A percentile compares a stretch with the other conserved stretches of the same genome.
Conservation (phyloP, 2,113 vertebrate genomes). For the Rana temporaria region DNA sequence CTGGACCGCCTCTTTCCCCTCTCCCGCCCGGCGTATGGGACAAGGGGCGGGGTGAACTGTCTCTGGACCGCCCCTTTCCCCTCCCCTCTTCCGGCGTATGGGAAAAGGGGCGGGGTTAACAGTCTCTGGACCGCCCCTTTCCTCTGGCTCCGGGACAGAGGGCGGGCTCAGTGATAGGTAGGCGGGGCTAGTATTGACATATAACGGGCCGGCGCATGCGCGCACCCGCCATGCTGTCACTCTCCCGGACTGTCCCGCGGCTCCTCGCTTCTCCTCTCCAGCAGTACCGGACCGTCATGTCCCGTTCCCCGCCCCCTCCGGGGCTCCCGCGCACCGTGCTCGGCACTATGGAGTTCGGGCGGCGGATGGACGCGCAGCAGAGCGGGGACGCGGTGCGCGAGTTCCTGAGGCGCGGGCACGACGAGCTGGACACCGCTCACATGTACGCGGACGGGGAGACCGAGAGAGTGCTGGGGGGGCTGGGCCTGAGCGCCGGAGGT, state of each 20-base stretch:
- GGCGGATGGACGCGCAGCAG: constrained; percentile 73
- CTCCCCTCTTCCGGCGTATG: too few relatives aligned
- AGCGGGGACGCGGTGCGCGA: constrained; percentile 76
- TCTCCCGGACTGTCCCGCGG: neutral
- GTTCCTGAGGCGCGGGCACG: constrained; percentile 78
- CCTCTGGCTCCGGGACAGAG: too few relatives aligned
- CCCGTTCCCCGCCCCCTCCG: constrained; percentile 4
- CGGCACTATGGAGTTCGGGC: constrained; percentile 89
- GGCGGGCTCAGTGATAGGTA: too few relatives aligned
- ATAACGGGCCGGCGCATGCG: neutral
- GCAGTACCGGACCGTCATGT: neutral
- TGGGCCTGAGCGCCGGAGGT: constrained; percentile 77
- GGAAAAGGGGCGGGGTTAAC: too few relatives aligned
- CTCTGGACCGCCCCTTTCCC: too few relatives aligned
- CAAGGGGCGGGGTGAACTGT: too few relatives aligned
- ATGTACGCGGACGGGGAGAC: constrained; percentile 87
- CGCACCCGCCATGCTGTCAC: constrained; percentile 12
- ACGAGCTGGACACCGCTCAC: constrained; percentile 83
- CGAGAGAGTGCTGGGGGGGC: constrained; percentile 81
- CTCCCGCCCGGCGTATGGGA: too few relatives aligned
- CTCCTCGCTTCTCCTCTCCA: too few relatives aligned
- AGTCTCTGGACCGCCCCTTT: too few relatives aligned
- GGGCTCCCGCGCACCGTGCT: constrained; percentile 75
- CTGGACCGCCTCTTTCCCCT: too few relatives aligned
- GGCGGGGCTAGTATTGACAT: too few relatives aligned